A percentile compares a stretch with the other conserved stretches of the same genome.
These are phyloP conservation scores for Hypanus sabinus DNA, from an alignment of 2,113 vertebrate genomes.

Conservation along the genomic window DNA sequence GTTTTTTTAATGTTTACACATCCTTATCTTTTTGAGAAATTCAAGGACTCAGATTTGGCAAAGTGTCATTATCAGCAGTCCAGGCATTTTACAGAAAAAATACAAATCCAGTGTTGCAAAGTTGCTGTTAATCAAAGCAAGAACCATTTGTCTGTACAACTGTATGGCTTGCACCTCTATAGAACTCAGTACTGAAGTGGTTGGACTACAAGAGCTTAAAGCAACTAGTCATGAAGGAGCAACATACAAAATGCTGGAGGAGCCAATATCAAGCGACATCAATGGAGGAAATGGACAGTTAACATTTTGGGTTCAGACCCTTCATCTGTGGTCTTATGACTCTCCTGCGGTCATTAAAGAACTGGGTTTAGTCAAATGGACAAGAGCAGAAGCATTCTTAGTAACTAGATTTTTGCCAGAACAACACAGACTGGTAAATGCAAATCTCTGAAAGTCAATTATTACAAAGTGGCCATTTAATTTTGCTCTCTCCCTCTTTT, in stretches of 20 bases:
- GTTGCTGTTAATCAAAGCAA: not conserved
- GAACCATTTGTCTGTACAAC: not conserved
- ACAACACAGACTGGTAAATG: not conserved
- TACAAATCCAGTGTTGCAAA: not conserved
- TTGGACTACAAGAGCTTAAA: not conserved
- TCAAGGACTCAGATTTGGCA: not conserved
- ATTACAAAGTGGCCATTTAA: not conserved
- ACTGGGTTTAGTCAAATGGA: not conserved
- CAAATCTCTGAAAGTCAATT: not conserved
- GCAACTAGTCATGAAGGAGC: not conserved
- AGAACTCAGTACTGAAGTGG: not conserved
- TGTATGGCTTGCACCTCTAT: not conserved
- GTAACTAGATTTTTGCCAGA: not conserved
- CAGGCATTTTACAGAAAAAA: not conserved
- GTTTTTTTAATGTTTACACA: not conserved
- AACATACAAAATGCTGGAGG: no score
- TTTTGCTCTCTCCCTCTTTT: not conserved
- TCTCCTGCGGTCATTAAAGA: not conserved
- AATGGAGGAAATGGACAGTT: no score
- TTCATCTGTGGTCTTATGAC: no score
- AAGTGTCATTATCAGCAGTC: not conserved
- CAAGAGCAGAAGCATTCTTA: not conserved
- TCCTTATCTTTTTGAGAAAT: not conserved
- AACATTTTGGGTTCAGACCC: no score
- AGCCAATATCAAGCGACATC: no score